These are phyloP conservation scores for Eucidaris tribuloides DNA, from an alignment of 35 echinoderm and acorn worm species.

Conservation along the genomic window DNA sequence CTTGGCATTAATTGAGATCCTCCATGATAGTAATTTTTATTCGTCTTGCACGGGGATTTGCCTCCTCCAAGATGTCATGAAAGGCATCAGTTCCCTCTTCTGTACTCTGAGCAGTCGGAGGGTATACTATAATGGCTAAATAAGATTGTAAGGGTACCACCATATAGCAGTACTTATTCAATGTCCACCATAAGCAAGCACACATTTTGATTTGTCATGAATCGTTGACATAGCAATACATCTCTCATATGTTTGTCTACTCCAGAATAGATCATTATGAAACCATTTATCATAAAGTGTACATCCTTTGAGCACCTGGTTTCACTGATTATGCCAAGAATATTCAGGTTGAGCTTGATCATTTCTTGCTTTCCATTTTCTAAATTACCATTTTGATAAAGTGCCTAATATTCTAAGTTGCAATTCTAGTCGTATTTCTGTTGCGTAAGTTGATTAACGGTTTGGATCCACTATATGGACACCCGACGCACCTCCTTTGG, in stretches of 20 bases:
- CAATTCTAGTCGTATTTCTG: background rate
- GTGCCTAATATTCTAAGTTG: background rate
- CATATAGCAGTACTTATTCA: background rate
- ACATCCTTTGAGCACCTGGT: background rate
- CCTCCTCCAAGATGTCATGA: background rate
- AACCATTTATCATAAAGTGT: background rate
- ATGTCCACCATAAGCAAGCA: background rate
- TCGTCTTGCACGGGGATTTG: background rate
- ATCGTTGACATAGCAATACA: too few relatives aligned
- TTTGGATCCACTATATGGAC: too few relatives aligned
- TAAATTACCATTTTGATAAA: background rate
- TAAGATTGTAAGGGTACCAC: background rate
- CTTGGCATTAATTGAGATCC: conserved; percentile 15
- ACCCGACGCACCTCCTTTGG: too few relatives aligned
- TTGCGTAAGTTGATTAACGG: too few relatives aligned
- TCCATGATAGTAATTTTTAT: background rate
- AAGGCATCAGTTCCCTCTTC: background rate
- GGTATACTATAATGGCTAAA: background rate
- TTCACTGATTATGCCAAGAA: background rate
- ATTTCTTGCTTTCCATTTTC: background rate
- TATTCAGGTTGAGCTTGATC: background rate
- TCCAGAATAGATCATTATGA: background rate
- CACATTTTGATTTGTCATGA: background rate
- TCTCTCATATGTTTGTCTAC: too few relatives aligned
- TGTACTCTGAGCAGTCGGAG: background rate